phyloP scores from a whole-genome alignment of 1,140 invertebrate species.

The Apis laboriosa region DNA sequence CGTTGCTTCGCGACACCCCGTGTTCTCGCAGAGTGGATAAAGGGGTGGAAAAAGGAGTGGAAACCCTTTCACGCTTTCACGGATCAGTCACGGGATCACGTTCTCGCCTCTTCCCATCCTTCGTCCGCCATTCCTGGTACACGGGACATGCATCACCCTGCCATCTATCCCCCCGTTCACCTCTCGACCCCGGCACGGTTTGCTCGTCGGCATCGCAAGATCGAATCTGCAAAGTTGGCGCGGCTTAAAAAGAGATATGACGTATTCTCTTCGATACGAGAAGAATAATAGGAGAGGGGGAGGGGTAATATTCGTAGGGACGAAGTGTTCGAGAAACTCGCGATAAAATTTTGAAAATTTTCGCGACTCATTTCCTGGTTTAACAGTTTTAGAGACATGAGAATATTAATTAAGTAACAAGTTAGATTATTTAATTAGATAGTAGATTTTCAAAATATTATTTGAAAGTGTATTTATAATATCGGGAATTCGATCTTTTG shows the following conservation, averaged over 20 bases:
- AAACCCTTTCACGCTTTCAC: conserved; percentile 76
- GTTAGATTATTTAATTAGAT: too few species aligned
- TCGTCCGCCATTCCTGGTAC: conserved; percentile 54
- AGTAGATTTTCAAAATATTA: too few species aligned
- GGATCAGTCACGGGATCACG: conserved; percentile 75
- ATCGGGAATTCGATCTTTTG: not conserved
- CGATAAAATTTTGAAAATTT: not conserved
- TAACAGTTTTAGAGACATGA: too few species aligned
- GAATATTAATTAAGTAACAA: too few species aligned
- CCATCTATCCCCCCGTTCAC: conserved; percentile 35
- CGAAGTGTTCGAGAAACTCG: not conserved
- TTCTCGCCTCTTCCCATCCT: conserved; percentile 59
- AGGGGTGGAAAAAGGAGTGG: conserved; percentile 70
- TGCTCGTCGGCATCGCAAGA: conserved; percentile 45
- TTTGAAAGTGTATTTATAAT: not conserved
- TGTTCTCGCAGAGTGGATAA: conserved; percentile 74
- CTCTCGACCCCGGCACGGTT: conserved; percentile 36
- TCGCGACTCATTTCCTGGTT: too few species aligned
- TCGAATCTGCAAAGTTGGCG: conserved; percentile 61
- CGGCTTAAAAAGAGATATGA: conserved; percentile 9
- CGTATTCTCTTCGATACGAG: not conserved
- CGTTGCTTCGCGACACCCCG: conserved; percentile 74
- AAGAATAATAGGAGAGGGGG: not conserved
- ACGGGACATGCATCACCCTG: conserved; percentile 74
- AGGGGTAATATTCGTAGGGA: not conserved